These are phyloP conservation scores for Hiodon tergisus DNA, from an alignment of 2,113 vertebrate species.

Conservation along the genomic window DNA sequence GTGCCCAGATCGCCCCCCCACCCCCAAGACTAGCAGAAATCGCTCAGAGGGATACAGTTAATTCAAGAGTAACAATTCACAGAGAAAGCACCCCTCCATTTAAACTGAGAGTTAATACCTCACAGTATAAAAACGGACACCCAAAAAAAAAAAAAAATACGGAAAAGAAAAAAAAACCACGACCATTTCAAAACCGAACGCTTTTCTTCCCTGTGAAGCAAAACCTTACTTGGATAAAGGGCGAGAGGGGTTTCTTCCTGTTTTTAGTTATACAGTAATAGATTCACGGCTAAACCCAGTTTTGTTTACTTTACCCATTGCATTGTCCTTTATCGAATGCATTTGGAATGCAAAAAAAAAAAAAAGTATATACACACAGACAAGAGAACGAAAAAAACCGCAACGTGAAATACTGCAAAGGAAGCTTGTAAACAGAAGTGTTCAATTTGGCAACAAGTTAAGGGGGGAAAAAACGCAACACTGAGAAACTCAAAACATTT, in stretches of 20 bases:
- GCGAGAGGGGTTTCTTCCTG: background rate
- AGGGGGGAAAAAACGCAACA: slow-evolving; percentile 57
- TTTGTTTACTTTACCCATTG: slow-evolving; percentile 11
- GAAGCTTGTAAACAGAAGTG: slow-evolving; percentile 35
- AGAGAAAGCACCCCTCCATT: slow-evolving; percentile 3
- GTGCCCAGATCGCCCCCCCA: background rate
- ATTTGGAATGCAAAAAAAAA: slow-evolving; percentile 51
- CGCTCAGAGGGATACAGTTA: background rate
- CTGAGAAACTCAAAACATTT: slow-evolving; percentile 54
- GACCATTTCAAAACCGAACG: background rate
- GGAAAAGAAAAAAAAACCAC: slow-evolving; percentile 23
- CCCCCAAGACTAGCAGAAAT: background rate
- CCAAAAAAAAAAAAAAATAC: slow-evolving; percentile 25
- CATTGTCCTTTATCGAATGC: slow-evolving; percentile 38
- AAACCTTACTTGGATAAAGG: no score
- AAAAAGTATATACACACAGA: no score
- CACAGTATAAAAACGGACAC: slow-evolving; percentile 24
- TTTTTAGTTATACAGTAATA: slow-evolving; percentile 2
- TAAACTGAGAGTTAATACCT: slow-evolving; percentile 13
- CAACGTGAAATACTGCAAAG: slow-evolving; percentile 27
- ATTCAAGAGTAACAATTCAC: background rate
- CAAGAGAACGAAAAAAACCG: background rate
- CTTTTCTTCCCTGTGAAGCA: background rate
- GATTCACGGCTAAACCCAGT: background rate
- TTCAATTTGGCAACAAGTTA: slow-evolving; percentile 61